Evolutionary conservation across 1,140 invertebrate species (phyloP).

Genomic region (Bombus fervidus): DNA sequence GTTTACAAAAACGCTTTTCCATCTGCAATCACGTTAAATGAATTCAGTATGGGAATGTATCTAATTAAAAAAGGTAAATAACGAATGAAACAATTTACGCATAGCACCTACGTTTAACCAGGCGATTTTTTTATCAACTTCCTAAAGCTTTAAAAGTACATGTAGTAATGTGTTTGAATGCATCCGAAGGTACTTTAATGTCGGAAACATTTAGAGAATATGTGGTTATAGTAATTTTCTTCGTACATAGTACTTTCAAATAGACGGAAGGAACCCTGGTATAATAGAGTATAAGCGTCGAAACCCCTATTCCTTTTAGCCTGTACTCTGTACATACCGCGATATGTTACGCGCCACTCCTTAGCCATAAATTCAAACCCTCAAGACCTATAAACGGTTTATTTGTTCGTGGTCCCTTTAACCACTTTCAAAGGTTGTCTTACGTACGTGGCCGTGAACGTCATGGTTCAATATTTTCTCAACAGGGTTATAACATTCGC

Average conservation of each 20-base stretch:
- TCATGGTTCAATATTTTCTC: constrained; percentile 52
- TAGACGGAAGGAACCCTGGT: not conserved
- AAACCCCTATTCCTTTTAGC: not conserved
- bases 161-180: too few relatives aligned
- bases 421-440: constrained; percentile 48
- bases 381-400: constrained; percentile 51
- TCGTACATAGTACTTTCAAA: not conserved
- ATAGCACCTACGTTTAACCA: not conserved
- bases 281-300: not conserved
- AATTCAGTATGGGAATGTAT: not conserved
- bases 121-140: not conserved
- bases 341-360: constrained; percentile 37
- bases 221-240: not conserved
- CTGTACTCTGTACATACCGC: not conserved
- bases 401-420: constrained; percentile 49
- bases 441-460: constrained; percentile 5
- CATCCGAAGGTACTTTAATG: not conserved
- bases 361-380: constrained; percentile 48
- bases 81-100: not conserved
- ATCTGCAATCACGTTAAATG: not conserved
- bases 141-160: not conserved
- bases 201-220: not conserved
- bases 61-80: not conserved
- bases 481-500: constrained; percentile 40
- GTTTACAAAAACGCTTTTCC: not conserved